Conservation (phyloP, 2,113 vertebrate species). For the Tor tambroides region DNA sequence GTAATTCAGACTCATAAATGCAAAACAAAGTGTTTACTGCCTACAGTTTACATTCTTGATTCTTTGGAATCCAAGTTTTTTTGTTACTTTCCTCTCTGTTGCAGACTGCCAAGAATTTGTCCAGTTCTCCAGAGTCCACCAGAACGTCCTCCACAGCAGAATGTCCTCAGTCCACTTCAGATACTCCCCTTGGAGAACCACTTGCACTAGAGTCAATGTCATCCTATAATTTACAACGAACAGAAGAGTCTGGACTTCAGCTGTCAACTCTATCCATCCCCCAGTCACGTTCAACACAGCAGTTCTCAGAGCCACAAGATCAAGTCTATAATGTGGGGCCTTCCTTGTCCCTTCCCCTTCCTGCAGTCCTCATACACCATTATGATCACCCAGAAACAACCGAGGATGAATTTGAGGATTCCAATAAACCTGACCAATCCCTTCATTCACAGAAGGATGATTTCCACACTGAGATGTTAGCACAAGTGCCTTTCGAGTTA, state of each 20-base stretch:
- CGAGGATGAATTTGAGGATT: slow-evolving; percentile 1
- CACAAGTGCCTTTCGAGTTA: slow-evolving; percentile 30
- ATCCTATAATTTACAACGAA: slow-evolving; percentile 26
- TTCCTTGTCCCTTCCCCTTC: background rate
- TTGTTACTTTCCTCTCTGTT: slow-evolving; percentile 35
- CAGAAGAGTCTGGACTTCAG: slow-evolving; percentile 8
- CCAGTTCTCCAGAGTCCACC: slow-evolving; percentile 57
- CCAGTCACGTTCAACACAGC: background rate
- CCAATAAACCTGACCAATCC: background rate
- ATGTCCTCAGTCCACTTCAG: slow-evolving; percentile 55
- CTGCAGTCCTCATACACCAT: background rate
- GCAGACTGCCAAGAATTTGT: slow-evolving; percentile 62
- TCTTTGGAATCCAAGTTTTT: background rate
- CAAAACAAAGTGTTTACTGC: background rate
- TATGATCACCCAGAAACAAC: background rate
- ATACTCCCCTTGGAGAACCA: slow-evolving; percentile 55
- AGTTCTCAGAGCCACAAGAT: background rate
- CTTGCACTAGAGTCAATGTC: slow-evolving; percentile 37
- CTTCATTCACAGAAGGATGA: slow-evolving; percentile 16
- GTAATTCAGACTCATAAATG: background rate
- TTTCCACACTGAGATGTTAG: background rate
- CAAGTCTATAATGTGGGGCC: background rate
- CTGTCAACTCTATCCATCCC: background rate
- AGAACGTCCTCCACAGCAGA: slow-evolving; percentile 48
- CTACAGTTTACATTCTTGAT: background rate